These are phyloP conservation scores for Phorcus lineatus DNA, from an alignment of 2,888 invertebrate genomes.

Conservation along the genomic window DNA sequence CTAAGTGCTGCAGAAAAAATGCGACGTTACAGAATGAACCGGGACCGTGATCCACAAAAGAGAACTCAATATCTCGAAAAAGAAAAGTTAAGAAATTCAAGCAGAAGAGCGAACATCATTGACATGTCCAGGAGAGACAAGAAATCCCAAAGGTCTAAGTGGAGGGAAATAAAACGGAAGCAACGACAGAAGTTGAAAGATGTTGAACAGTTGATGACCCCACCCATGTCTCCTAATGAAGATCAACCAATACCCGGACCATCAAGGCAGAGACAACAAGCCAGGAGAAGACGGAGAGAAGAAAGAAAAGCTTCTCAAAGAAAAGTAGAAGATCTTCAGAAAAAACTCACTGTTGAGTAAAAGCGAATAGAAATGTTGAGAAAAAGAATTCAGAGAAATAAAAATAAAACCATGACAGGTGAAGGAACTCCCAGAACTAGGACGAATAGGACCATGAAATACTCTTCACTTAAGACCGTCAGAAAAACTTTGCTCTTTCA, in stretches of 20 bases:
- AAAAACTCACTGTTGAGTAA: too few relatives aligned
- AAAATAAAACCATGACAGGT: neutral
- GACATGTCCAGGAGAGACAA: slow-evolving; percentile 36
- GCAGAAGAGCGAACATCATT: slow-evolving; percentile 26
- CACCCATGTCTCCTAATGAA: neutral
- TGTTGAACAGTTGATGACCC: neutral
- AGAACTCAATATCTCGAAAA: slow-evolving; percentile 23
- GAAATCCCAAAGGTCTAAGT: slow-evolving; percentile 29
- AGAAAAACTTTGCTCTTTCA: neutral
- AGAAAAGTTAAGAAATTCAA: slow-evolving; percentile 20
- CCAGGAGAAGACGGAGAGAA: too few relatives aligned
- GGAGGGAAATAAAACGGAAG: slow-evolving; percentile 34
- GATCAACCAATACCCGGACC: too few relatives aligned
- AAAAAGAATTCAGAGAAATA: too few relatives aligned
- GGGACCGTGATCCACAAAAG: slow-evolving; percentile 26
- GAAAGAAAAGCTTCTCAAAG: too few relatives aligned
- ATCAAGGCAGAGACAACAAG: too few relatives aligned
- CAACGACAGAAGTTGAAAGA: neutral
- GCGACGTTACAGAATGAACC: slow-evolving; percentile 26
- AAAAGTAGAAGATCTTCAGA: too few relatives aligned
- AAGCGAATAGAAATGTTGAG: too few relatives aligned
- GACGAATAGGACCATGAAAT: neutral
- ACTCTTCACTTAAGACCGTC: neutral
- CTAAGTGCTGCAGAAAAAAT: slow-evolving; percentile 35
- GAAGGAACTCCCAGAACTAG: neutral